Evolutionary conservation across 2,113 vertebrate species (phyloP), one percentile per base, ranked within the genome.

Genomic region (Theropithecus gelada): DNA sequence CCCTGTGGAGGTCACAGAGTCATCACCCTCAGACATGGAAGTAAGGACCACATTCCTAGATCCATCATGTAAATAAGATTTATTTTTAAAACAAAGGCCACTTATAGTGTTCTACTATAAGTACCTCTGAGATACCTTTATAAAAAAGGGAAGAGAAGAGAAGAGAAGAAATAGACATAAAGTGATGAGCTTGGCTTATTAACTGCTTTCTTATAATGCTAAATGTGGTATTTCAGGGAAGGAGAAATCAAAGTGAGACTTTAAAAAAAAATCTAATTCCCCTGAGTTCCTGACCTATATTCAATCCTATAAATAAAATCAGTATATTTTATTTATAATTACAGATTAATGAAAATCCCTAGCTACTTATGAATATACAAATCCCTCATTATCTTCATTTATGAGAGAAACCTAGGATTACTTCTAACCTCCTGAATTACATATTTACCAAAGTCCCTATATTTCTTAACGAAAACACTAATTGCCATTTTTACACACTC

Each of bases 331-430:
- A 90, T 81, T 91, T 89, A 57, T 48, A 90, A 92, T 40, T 85
- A 45, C 30, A 88, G 16, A 78, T 96, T 25, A 95, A 55, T 92
- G 12, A 94, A 95, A 94, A 82, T 75, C 10, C 59, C 48, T 70
- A 78, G 38, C 27, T 61, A 32, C 32, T 95, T 82, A 76, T 38
- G 25, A 61, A 55, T 70, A 89, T 78, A 84, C 1, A 93, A 52
- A 81, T 78, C 43, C 14, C 30, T 72, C 59, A 91, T 82, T 92
- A 79, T 32, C 45, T 40, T 70, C 38, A 80, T 64, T 94, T 76
- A 64, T 43, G 18, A 93, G 66, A 11, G 90, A 90, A 85, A 0
- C 14, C 14, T 73, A 75, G 43, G 35, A 59, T 75, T 59, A 61
- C 14, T 64, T 32, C 35, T 78, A 82, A 86, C 20, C 23, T 92